Base-by-base conservation (phyloP, 2,888 invertebrate species). In the Drosophila pseudotalamancana region DNA sequence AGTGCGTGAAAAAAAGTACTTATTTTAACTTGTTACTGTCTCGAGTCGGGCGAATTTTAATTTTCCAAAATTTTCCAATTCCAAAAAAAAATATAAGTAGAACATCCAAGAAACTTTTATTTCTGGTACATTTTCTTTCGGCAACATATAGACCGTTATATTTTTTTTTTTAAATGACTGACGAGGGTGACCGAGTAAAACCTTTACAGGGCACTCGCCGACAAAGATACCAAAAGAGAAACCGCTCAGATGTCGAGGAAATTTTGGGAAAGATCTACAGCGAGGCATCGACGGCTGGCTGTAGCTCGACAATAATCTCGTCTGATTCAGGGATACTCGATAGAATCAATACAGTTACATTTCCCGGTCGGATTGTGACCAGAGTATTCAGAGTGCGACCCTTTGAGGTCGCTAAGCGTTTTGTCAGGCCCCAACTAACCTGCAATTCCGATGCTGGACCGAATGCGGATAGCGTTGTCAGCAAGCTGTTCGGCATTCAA, bases 401-500 rank as follows among this genome's bases (percentile, higher is more conserved):
- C 1, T 31, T 51, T 9, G 31, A 21, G 14, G 31, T 51, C 8
- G 6, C 31, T 0, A 42, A 51, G n/a, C 51, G 51, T 2, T 51
- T 51, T 14, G 29, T 51, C 0, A 14, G 42, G 4, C 51, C 51
- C 1, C 19, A 31, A 8, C 14, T 51, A 14, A 3, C 19, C 2
- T 11, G 2, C 0, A 2, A 1, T 3, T 5, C 8, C 4, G 1
- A 16, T 1, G 0, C 9, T 0, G 21, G 23, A 11, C 35, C 25
- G 2, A 35, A 25, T 5, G 27, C 35, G 1, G 32, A 59, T 6
- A 6, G 19, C 2, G 37, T 65, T 2, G 1, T 73, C 2, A 31
- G 9, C 1, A 61, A 43, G 12, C 12, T 73, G 11, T 61, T 66
- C 14, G n/a, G 27, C 27, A 40, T 43, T 16, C 1, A 8, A 0